phyloP scores from a whole-genome alignment of 2,797 vertebrate genomes.

The Rachycentron canadum region DNA sequence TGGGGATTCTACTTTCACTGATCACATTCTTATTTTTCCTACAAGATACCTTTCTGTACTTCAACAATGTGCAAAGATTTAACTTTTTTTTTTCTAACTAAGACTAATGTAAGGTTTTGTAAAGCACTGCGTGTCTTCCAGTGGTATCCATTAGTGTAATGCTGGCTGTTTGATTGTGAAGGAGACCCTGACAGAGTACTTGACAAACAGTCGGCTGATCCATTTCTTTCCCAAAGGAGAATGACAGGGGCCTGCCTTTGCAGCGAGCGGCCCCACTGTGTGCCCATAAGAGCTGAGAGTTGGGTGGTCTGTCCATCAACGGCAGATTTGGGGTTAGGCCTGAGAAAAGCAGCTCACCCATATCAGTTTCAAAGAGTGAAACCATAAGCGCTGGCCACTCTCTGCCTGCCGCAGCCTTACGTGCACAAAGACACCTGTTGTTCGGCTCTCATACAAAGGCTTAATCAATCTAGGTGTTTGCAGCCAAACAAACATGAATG shows the following conservation, averaged over 20 bases:
- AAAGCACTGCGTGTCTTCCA: conserved; percentile 71
- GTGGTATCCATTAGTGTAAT: conserved; percentile 67
- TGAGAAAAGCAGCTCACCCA: conserved; percentile 87
- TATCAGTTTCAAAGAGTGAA: conserved; percentile 90
- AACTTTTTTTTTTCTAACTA: conserved; percentile 42
- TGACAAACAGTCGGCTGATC: conserved; percentile 79
- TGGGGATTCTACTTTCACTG: conserved; percentile 56
- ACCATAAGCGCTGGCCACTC: conserved; percentile 79
- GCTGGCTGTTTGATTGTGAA: conserved; percentile 73
- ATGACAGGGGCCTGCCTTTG: conserved; percentile 80
- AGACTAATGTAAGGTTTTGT: conserved; percentile 65
- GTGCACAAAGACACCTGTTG: conserved; percentile 90
- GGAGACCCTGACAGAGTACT: conserved; percentile 77
- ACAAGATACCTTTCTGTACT: conserved; percentile 59
- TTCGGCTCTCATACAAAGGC: conserved; percentile 78
- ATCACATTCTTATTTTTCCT: conserved; percentile 62
- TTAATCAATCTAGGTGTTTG: conserved; percentile 84
- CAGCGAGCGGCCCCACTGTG: conserved; percentile 78
- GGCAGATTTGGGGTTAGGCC: conserved; percentile 86
- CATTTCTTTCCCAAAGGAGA: conserved; percentile 82
- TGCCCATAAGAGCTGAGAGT: conserved; percentile 82
- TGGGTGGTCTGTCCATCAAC: conserved; percentile 90
- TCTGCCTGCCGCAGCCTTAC: conserved; percentile 73
- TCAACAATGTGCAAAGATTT: conserved; percentile 53
- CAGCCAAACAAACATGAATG: conserved; percentile 77